Base-by-base conservation (phyloP, 2,888 invertebrate genomes). In the Agonum fuliginosum region DNA sequence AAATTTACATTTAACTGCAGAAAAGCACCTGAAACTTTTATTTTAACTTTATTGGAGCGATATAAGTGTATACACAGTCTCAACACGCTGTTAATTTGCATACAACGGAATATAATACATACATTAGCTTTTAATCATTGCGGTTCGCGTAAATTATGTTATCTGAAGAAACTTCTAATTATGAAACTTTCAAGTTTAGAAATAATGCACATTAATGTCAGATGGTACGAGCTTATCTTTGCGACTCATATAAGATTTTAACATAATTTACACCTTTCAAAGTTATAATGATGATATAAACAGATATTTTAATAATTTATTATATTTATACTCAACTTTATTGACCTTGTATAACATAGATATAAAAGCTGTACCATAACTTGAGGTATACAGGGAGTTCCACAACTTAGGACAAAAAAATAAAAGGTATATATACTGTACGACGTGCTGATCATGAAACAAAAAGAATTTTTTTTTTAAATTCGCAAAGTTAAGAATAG, bases 161-260 rank as follows among this genome's bases (percentile, higher is more conserved):
- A 51, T 51, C 51, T 51, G 51, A 51, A 24, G 51, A 51, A 51
- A 51, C 51, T 51, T 51, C 51, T 51, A 51, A 51, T 51, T 51
- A 51, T 51, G 19, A 51, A 51, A 51, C 22, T 51, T 51, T 51
- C 51, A 51, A 22, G 24, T 24, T 51, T 51, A 24, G 51, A 22
- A 20, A 51, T 22, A 51, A 51, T 51, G 51, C 51, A 51, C 24
- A 4, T 51, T 51, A 24, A 51, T 51, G 51, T 19, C 20, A 22
- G 51, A 24, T 51, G n/a, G 22, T 22, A 22, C 24, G 20, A 8
- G 10, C 22, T 51, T 51, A 51, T 51, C 51, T 51, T 51, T 51
- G 6, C 51, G n/a, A 24, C 20, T 51, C 20, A 51, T 1, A 51
- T 51, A 51, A n/a, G 51, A 51, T 51, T 51, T 24, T 24, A 20